Evolutionary conservation across 2,113 vertebrate genomes (phyloP), one percentile per base, ranked within the genome.

Genomic region (Apodemus speciosus): DNA sequence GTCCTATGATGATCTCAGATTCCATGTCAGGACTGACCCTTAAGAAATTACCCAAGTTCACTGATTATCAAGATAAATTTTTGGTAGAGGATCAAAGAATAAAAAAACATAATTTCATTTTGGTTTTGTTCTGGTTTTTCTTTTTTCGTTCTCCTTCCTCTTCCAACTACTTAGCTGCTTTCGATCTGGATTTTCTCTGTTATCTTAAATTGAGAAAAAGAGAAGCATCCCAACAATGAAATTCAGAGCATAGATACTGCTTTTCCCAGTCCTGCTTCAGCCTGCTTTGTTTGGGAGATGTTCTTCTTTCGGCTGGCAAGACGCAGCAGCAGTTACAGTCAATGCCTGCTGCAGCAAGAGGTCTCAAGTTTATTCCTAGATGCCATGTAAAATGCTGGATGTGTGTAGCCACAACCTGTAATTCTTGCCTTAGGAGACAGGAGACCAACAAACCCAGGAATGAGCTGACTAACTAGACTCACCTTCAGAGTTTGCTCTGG

Each of bases 221-320:
- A 16, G 35, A 49, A 6, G 2, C 40, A 56, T 35, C 7, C 23
- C 32, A 84, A 92, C 46, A 91, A 72, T 27, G 64, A 49, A 88
- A 83, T 73, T 1, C 7, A 69, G 69, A 95, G 69, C 51, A 4
- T 51, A 86, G 60, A 9, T 49, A 53, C 3, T 15, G 58, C 6
- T 88, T 88, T 93, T 72, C 60, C 88, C 35, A n/a, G 6, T 46
- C 35, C n/a, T 91, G 18, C 9, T 62, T 72, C 38, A 4, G 40
- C 85, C 87, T 85, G 9, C 14, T 79, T 83, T 66, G 21, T 53
- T 88, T 93, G 77, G 21, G 60, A 91, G 87, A 89, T 71, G 9
- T 58, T 49, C 18, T n/a, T 85, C 15, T 21, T 35, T 1, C 16
- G 16, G 40, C 16, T 32, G 46, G 60, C 27, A 0, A 84, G 27